Base-by-base conservation (phyloP, 2,888 invertebrate species). In the Taenaris catops region DNA sequence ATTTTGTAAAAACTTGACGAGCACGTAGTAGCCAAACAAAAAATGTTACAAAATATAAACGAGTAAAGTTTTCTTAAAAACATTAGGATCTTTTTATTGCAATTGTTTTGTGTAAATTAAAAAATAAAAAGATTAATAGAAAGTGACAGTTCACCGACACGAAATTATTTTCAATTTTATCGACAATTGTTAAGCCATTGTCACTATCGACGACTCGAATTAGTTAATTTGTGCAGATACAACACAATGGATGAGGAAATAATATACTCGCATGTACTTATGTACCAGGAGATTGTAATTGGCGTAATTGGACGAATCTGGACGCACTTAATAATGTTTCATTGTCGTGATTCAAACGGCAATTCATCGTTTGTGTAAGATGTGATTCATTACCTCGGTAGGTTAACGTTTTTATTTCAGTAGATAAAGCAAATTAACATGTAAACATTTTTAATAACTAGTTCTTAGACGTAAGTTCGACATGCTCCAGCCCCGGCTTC, bases 261-360 rank as follows among this genome's bases (percentile, higher is more conserved):
- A 80, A 81, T 76, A 73, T 60, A 72, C 63, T 61, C 58, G 56
- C 61, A 63, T 58, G 53, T 65, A 66, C 66, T 66, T 62, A 64
- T 61, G 63, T 69, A 71, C 75, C 73, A 71, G 78, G 75, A 72
- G 73, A 76, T 73, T 76, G 79, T 84, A 86, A 84, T 86, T 84
- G 83, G 74, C 71, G 75, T 86, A 86, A 86, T 84, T 86, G 83
- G 68, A 68, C 73, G 76, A 86, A 86, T 83, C 84, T 84, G 81
- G 75, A 73, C 71, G 73, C 69, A 70, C 76, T 79, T 81, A 83
- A 86, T 84, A 81, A 80, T 70, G 74, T 60, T 57, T 69, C 70
- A 83, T 86, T 81, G 83, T 78, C 69, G 71, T 76, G 70, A 80
- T 80, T 76, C 71, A 78, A 81, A 78, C 62, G 67, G 72, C 80